Conservation (phyloP, 2,797 vertebrate genomes). For the Pterois miles region DNA sequence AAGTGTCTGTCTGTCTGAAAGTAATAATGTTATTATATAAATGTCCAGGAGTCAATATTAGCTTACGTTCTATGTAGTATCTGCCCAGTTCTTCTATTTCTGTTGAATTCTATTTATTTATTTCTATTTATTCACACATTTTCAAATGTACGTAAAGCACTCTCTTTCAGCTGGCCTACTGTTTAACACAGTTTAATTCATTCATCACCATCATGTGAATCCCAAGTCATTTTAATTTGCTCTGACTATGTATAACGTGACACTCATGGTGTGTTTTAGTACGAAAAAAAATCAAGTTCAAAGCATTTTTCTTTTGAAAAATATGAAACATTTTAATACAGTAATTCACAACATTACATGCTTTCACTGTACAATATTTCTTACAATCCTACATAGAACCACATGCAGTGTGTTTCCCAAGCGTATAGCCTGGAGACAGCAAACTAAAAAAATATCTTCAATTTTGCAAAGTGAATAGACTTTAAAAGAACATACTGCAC, state of each 20-base stretch:
- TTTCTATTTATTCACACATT: slow-evolving; percentile 5
- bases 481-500: slow-evolving; percentile 43
- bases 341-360: slow-evolving; percentile 74
- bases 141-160: neutral
- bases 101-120: neutral
- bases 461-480: slow-evolving; percentile 47
- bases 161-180: neutral
- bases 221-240: neutral
- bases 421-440: slow-evolving; percentile 22
- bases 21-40: neutral
- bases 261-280: neutral
- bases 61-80: neutral
- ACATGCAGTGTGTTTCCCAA: slow-evolving; percentile 65
- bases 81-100: neutral
- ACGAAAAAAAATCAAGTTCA: slow-evolving; percentile 4
- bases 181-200: neutral
- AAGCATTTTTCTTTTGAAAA: slow-evolving; percentile 66
- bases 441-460: slow-evolving; percentile 54
- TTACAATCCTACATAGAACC: slow-evolving; percentile 58
- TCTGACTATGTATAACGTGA: neutral
- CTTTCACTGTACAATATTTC: slow-evolving; percentile 68
- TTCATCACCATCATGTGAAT: neutral
- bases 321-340: slow-evolving; percentile 77
- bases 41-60: neutral
- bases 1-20: neutral